Base-by-base conservation (phyloP, 2,113 vertebrate species). In the Beaufortia kweichowensis region DNA sequence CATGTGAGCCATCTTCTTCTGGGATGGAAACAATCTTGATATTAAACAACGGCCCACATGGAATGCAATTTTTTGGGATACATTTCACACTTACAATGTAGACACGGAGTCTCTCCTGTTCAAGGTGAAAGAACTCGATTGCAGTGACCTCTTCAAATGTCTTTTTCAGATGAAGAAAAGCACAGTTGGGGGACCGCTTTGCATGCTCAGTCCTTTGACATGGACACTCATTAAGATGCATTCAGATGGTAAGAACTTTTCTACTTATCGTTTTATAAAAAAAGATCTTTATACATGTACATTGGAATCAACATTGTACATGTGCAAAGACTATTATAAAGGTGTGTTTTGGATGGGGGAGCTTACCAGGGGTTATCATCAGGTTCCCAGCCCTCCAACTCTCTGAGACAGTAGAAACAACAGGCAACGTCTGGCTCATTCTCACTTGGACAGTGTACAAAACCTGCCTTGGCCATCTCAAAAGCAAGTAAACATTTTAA, bases 361-460 rank as follows among this genome's bases (percentile, higher is more conserved):
- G 63, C 77, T 85, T 80, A 93, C 93, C 90, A 82, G 6, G 92
- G 93, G 75, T 93, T 83, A 63, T 94, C 93, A 14, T 93, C 85
- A 2, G 91, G 91, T 63, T 96, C 91, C 93, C 93, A 95, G 55
- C 89, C 91, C 4, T 93, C 91, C 21, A 93, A 77, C 61, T 94
- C 94, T 6, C 90, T 88, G 78, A 96, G 86, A 85, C 94, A 95
- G 79, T 92, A 95, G 86, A 94, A 93, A 80, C 92, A 93, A 72
- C 91, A 92, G 11, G 78, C 89, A 19, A 93, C 89, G 8, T 93
- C 93, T 7, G 91, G 91, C 77, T 89, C 89, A 46, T 88, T 89
- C 82, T 84, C 83, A 76, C 75, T 86, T 0, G 92, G 89, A 39
- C 91, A 91, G 83, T 94, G 92, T 63, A 94, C 79, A 68, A 94